Evolutionary conservation across 2,888 invertebrate species (phyloP), one percentile per base, ranked within the genome.

Genomic region (Mylabris sibirica): DNA sequence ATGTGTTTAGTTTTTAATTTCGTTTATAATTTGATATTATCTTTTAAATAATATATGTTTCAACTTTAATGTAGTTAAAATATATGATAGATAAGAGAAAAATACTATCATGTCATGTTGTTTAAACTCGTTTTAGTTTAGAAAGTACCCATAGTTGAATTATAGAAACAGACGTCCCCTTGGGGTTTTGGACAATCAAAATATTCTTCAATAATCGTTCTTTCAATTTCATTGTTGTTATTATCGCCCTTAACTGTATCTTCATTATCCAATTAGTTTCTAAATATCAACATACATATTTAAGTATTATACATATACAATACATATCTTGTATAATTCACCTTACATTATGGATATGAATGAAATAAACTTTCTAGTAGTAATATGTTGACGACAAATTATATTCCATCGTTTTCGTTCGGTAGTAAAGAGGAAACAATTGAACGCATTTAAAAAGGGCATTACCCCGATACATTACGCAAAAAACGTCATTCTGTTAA

Each of bases 361-460:
- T 49, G 49, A 53, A 12, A 22, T 26, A 3, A 6, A 57, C 24
- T 24, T 57, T 57, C 22, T 9, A 22, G 22, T 53, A 22, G 53
- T 57, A 22, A n/a, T n/a, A 24, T 26, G 57, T 57, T 57, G 57
- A 62, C 41, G 17, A 34, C 62, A 62, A 62, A 62, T 62, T 62
- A 35, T 14, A 62, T 26, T 24, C 38, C 11, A 62, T 62, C 62
- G 30, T 57, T 41, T 62, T 62, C 38, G 62, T 62, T 22, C 62
- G 59, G 64, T 69, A 72, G 69, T 75, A 72, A 74, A 74, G 69
- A 75, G 73, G 74, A 75, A 74, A 72, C 71, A 76, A 76, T 74
- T 75, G 71, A 66, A 74, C 75, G 70, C 71, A 74, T 73, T 75
- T 72, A 72, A 69, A 75, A 74, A 76, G 77, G 74, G 66, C 77